Evolutionary conservation across 2,113 vertebrate species (phyloP).

Genomic region (Zootoca vivipara): DNA sequence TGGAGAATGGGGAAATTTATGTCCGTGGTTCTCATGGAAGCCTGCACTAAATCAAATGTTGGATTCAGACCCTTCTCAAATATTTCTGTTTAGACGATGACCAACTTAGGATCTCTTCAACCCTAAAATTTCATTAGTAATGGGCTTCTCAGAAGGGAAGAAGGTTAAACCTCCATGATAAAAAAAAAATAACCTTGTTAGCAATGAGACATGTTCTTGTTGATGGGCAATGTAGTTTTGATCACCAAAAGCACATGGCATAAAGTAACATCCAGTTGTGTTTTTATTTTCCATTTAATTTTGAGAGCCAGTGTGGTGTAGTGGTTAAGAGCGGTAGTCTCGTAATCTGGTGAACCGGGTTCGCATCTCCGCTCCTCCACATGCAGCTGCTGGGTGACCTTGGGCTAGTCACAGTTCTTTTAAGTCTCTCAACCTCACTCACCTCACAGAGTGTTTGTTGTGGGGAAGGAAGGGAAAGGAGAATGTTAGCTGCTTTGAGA

Average conservation of each 20-base stretch:
- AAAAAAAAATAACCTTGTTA: neutral
- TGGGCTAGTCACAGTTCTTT: no score
- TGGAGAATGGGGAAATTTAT: neutral
- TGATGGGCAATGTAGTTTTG: neutral
- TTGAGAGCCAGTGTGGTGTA: no score
- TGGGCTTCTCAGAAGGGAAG: no score
- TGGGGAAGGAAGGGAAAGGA: no score
- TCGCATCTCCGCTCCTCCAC: no score
- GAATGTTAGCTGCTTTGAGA: no score
- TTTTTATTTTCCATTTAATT: neutral
- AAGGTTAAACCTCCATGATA: neutral
- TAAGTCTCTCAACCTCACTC: no score
- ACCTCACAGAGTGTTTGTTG: no score
- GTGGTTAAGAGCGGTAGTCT: no score
- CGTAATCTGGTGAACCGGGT: no score
- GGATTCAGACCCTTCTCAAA: no score
- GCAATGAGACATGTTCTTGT: neutral
- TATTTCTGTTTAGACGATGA: neutral
- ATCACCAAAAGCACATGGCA: neutral
- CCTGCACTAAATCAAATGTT: neutral
- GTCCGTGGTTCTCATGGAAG: neutral
- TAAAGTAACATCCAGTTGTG: neutral
- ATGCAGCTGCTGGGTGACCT: no score
- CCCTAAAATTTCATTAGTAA: neutral
- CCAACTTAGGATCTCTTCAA: neutral